Base-by-base conservation (phyloP, 1,140 invertebrate genomes). In the Elymnias hypermnestra region DNA sequence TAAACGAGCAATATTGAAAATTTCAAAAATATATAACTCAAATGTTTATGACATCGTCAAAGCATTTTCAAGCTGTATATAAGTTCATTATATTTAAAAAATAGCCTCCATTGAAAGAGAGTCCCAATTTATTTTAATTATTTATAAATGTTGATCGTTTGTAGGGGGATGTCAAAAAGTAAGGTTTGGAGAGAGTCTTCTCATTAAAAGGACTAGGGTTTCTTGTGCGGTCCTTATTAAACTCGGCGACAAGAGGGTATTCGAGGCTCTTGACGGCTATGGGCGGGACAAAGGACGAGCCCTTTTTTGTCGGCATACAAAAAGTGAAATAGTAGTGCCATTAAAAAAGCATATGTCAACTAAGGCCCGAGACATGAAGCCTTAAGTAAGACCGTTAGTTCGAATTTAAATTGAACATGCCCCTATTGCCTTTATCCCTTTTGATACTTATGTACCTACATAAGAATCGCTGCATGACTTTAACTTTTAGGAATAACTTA, bases 191-290 rank as follows among this genome's bases (percentile, higher is more conserved):
- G 33, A 61, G 60, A 61, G 60, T 62, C 50, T 46, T 53, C 66
- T 69, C 69, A 72, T 72, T 74, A 72, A 68, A 48, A 49, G 47
- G 58, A 54, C 60, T 69, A 63, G 58, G 57, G 60, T 53, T 58
- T 53, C 61, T 68, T 57, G 50, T 45, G 49, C 51, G 44, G 28
- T 53, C 59, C 63, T 69, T 77, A 72, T 70, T 73, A 68, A 63
- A 67, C 47, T 29, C 1, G 37, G 45, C 56, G 51, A 55, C 43
- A 39, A 45, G 38, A 61, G 57, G 42, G 57, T 40, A 41, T 46
- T 50, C 33, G 53, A 69, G 58, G 57, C 37, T 45, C 45, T 38
- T 48, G 53, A 29, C 9, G n/a, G 53, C 56, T 53, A 49, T n/a
- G n/a, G n/a, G 13, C 8, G 13, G 15, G 26, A 41, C 8, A 28